These are phyloP conservation scores for Papilio polyxenes DNA, from an alignment of 1,140 invertebrate genomes.

Conservation along the genomic window DNA sequence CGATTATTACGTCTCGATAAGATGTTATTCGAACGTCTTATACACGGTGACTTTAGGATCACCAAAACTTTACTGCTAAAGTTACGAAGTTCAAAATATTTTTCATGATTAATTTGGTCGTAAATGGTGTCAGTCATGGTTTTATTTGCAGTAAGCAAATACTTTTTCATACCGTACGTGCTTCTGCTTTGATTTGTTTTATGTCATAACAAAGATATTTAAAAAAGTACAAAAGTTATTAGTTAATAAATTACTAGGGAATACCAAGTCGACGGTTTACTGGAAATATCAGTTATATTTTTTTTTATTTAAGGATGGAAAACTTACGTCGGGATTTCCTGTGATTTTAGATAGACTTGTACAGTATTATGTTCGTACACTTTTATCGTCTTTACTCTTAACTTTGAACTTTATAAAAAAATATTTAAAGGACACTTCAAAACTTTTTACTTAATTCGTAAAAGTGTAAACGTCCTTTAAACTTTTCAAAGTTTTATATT, in stretches of 20 bases:
- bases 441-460: not conserved
- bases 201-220: too few species aligned
- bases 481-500: not conserved
- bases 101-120: not conserved
- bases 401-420: slow-evolving; percentile 15
- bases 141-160: too few species aligned
- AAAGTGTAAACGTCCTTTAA: slow-evolving; percentile 14
- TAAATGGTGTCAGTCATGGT: not conserved
- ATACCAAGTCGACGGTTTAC: not conserved
- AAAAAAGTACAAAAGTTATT: not conserved
- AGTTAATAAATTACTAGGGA: not conserved
- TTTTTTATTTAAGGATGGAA: not conserved
- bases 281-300: too few species aligned
- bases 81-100: not conserved
- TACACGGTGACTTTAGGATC: not conserved
- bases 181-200: too few species aligned
- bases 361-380: not conserved
- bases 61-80: not conserved
- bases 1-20: slow-evolving; percentile 23
- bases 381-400: not conserved
- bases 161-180: too few species aligned
- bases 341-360: not conserved
- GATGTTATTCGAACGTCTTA: slow-evolving; percentile 3
- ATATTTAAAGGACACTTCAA: not conserved
- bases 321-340: not conserved